Evolutionary conservation across 2,797 vertebrate species (phyloP), one percentile per base, ranked within the genome.

Genomic region (Tapirus indicus): DNA sequence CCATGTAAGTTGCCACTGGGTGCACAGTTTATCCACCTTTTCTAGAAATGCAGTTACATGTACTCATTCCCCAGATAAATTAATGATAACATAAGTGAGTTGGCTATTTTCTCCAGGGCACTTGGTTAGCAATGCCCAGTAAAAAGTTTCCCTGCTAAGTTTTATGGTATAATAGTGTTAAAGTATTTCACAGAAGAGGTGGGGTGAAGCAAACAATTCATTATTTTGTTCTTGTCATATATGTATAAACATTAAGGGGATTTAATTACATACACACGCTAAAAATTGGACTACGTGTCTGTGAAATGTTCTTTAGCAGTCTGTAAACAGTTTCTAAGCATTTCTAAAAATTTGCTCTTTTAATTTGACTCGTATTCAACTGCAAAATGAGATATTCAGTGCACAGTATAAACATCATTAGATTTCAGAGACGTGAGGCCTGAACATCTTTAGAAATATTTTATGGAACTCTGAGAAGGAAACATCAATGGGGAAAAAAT

Each of bases 311-410:
- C 97, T 88, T 85, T 58, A 92, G 71, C 62, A 86, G 88, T 79
- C 93, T 97, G 64, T 97, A 96, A 96, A 96, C 75, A 87, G 75
- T 89, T 92, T 84, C 71, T 86, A 93, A 88, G 94, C 83, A 95
- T 86, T 97, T 97, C 82, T 95, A 77, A 95, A 96, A 94, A 80
- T 60, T 80, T 56, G 21, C 88, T 97, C n/a, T 88, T 95, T 93
- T 89, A 74, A 88, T 84, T 85, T 80, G 68, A 96, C 85, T 91
- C 95, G 29, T 71, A 80, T 79, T 96, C 83, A 86, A 93, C 74
- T 86, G 86, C 72, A 78, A 95, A 96, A 89, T 79, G 77, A 91
- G 74, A 94, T 64, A 80, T 95, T 90, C 83, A 9, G 69, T 32
- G 64, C 60, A 47, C 32, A 68, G 47, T 77, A 94, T 90, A 94